Evolutionary conservation across 2,888 invertebrate species (phyloP).

Genomic region (Asteroscopus sphinx): DNA sequence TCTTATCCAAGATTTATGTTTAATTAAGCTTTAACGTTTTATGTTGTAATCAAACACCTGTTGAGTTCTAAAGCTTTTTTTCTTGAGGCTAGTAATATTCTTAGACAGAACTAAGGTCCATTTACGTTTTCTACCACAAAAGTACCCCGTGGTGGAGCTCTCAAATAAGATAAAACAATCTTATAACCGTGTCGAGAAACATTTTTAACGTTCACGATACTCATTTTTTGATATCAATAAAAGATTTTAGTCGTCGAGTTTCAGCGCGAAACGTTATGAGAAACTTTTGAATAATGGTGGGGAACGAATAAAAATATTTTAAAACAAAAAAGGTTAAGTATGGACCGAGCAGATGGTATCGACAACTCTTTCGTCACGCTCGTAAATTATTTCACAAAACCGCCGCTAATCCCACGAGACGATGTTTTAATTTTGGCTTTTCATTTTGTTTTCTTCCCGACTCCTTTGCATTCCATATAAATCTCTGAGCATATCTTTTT

Average conservation of each 20-base stretch:
- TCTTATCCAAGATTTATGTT: conserved; percentile 65
- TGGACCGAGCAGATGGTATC: conserved; percentile 87
- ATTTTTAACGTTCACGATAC: conserved; percentile 75
- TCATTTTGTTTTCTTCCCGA: conserved; percentile 77
- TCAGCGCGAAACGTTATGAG: conserved; percentile 85
- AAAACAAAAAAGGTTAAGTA: conserved; percentile 88
- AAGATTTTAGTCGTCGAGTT: conserved; percentile 79
- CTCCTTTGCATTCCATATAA: conserved; percentile 77
- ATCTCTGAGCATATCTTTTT: conserved; percentile 75
- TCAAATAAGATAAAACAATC: conserved; percentile 77
- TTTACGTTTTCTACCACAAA: conserved; percentile 60
- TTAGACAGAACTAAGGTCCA: conserved; percentile 35
- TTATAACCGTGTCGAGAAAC: conserved; percentile 70
- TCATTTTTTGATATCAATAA: conserved; percentile 85
- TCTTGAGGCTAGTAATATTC: conserved; percentile 13
- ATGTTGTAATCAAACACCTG: conserved; percentile 61
- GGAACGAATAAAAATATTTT: conserved; percentile 80
- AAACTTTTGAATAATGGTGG: conserved; percentile 87
- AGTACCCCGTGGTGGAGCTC: conserved; percentile 50
- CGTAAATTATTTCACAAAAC: conserved; percentile 89
- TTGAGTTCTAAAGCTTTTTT: conserved; percentile 64
- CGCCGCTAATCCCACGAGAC: conserved; percentile 86
- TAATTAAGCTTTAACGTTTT: conserved; percentile 62
- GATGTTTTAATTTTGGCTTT: conserved; percentile 87
- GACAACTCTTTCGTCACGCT: conserved; percentile 88